Conservation (phyloP, 2,888 invertebrate species). For the Tubulanus polymorphus region DNA sequence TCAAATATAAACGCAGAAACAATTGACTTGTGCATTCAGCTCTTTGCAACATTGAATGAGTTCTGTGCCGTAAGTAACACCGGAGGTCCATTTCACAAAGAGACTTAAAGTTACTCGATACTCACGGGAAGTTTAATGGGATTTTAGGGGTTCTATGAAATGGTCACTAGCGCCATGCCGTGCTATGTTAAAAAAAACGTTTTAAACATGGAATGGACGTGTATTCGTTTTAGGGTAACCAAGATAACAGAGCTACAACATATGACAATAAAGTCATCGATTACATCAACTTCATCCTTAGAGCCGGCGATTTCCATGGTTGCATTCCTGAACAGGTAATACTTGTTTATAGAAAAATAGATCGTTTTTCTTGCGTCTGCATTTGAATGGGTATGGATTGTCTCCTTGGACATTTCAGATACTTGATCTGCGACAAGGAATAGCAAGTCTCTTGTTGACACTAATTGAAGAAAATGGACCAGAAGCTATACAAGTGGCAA, state of each 20-base stretch:
- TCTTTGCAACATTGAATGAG: constrained; percentile 51
- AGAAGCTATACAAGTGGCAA: constrained; percentile 44
- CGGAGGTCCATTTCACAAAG: no score
- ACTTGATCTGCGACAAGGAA: constrained; percentile 38
- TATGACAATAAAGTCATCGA: constrained; percentile 52
- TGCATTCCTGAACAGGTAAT: constrained; percentile 45
- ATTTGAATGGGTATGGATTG: neutral
- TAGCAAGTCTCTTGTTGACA: constrained; percentile 46
- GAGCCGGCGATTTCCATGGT: constrained; percentile 45
- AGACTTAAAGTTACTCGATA: no score
- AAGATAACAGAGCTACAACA: constrained; percentile 48
- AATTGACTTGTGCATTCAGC: constrained; percentile 48
- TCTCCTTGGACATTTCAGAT: constrained; percentile 27
- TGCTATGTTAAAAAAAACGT: neutral
- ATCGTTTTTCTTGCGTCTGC: no score
- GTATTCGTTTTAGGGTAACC: constrained; percentile 47
- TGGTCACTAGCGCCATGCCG: neutral
- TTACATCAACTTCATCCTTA: constrained; percentile 52
- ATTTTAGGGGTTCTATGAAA: neutral
- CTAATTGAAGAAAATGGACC: constrained; percentile 52
- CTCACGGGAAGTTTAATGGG: no score
- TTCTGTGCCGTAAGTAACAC: constrained; percentile 51
- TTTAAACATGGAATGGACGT: no score
- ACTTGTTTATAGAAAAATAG: neutral
- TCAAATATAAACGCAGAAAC: constrained; percentile 47